phyloP scores from a whole-genome alignment of 2,888 invertebrate genomes.

The Tetragonula carbonaria region DNA sequence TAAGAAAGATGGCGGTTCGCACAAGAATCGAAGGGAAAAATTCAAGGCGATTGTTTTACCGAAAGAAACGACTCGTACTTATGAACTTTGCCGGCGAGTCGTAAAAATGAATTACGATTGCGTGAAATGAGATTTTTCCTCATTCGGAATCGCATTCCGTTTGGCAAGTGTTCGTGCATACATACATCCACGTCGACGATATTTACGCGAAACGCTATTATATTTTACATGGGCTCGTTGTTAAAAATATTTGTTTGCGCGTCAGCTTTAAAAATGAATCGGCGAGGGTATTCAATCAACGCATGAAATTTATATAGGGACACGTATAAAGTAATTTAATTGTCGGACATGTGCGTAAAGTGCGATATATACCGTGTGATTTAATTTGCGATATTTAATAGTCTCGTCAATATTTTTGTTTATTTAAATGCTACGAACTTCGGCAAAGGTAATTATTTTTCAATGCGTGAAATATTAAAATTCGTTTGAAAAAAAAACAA shows the following conservation, averaged over 20 bases:
- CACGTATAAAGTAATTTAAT: background rate
- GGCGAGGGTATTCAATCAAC: background rate
- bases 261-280: background rate
- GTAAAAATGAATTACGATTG: constrained; percentile 20
- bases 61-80: background rate
- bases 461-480: background rate
- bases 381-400: background rate
- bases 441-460: background rate
- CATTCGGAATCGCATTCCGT: background rate
- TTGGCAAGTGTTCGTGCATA: background rate
- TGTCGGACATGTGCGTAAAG: background rate
- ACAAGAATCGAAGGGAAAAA: background rate
- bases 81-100: background rate
- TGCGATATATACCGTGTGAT: background rate
- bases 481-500: background rate
- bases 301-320: background rate
- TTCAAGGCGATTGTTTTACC: background rate
- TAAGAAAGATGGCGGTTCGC: background rate
- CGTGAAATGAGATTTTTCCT: background rate
- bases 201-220: background rate
- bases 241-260: background rate
- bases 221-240: background rate
- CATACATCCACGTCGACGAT: background rate
- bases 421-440: background rate
- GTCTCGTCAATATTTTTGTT: background rate